Base-by-base conservation (phyloP, 2,113 vertebrate genomes). In the Neoarius graeffei region DNA sequence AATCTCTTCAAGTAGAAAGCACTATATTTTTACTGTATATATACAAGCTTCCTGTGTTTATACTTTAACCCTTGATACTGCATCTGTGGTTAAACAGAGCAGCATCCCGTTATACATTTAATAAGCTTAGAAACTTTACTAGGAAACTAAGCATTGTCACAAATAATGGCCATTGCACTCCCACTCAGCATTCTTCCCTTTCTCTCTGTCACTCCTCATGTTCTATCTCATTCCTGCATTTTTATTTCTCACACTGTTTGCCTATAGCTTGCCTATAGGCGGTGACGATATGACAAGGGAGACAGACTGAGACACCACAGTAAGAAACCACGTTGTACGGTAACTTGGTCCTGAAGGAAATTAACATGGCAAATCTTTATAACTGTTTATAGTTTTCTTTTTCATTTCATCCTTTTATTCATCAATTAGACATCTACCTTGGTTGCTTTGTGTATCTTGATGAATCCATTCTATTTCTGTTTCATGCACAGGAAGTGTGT, bases 391-490 rank as follows among this genome's bases (percentile, higher is more conserved):
- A 25, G 15, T 27, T 82, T 73, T 42, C 87, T 57, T 83, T 67
- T 73, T n/a, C 82, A 86, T 86, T 60, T 73, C 64, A 76, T 59
- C 71, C 48, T 30, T 77, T 4, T 64, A 56, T 84, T 87, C 50
- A 74, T 89, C 79, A 48, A 84, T 69, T 84, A 54, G 19, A 19
- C 50, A 25, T 81, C 56, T 89, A 77, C 74, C 76, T 69, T 69
- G 60, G 19, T 60, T 19, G 59, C 79, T n/a, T 71, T 35, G 60
- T 77, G 66, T 81, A 89, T 85, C 90, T 91, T 67, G 25, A 64
- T 76, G 66, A 69, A 86, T 85, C 73, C n/a, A 27, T 57, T 87
- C 77, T 84, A 89, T 89, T 91, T 76, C 77, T 84, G 88, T 87
- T 89, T 76, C 76, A 71, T 87, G 74, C 86, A 52, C 82, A 83